Percentiles rank a stretch among this genome's conserved stretches.
phyloP scores from a whole-genome alignment of 2,797 vertebrate species.

The Thamnophis elegans region DNA sequence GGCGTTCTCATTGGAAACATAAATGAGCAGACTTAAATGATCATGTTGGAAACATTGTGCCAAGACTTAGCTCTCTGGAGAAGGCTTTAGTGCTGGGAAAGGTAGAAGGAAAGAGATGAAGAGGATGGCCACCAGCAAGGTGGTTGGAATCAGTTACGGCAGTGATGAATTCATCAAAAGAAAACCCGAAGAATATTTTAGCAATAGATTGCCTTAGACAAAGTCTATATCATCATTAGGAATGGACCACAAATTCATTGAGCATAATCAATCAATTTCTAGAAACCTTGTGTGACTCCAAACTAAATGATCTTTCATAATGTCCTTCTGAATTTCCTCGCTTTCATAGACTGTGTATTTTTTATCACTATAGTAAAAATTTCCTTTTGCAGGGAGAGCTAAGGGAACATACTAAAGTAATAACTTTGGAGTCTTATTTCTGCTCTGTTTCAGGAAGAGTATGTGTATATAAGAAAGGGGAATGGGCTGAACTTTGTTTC shows the following conservation, averaged over 20 bases:
- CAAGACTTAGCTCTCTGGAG: neutral
- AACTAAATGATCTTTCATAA: neutral
- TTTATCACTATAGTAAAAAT: neutral
- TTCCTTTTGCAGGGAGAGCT: neutral
- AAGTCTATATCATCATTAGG: neutral
- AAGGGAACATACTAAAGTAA: neutral
- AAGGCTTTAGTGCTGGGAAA: neutral
- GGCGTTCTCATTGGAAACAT: neutral
- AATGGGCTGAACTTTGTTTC: neutral
- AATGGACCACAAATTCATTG: neutral
- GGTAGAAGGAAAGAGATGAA: neutral
- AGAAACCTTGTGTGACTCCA: neutral
- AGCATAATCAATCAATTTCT: neutral
- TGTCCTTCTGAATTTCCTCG: no score
- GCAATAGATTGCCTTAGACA: neutral
- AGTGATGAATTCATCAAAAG: neutral
- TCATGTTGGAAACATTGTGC: neutral
- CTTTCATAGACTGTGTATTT: neutral
- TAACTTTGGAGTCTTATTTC: neutral
- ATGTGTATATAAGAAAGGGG: neutral
- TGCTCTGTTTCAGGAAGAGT: neutral
- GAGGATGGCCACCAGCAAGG: neutral
- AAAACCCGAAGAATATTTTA: neutral
- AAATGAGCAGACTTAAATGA: neutral
- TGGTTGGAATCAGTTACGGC: neutral